These are phyloP conservation scores for Oceanites oceanicus DNA, from an alignment of 2,113 vertebrate genomes.

Conservation along the genomic window DNA sequence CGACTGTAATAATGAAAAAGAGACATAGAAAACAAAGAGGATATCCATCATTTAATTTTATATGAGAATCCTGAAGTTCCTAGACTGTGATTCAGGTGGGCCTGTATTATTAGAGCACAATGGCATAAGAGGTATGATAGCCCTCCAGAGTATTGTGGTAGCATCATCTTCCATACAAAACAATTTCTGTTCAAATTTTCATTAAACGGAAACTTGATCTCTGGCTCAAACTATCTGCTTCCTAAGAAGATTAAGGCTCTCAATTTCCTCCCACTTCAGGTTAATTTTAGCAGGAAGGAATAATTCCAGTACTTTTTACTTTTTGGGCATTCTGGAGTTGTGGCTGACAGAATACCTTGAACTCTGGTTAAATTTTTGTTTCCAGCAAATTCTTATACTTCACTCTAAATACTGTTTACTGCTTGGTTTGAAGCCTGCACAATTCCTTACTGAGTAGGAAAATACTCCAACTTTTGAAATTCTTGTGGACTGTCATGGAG, in stretches of 20 bases:
- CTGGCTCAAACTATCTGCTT: not conserved
- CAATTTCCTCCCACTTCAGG: not conserved
- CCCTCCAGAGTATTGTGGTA: not conserved
- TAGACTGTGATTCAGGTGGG: not conserved
- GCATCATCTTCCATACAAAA: not conserved
- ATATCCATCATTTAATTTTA: not conserved
- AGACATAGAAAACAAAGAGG: not conserved
- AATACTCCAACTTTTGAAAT: not conserved
- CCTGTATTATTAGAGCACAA: not conserved
- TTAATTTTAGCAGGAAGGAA: not conserved
- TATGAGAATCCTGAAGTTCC: not conserved
- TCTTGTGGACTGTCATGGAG: not conserved
- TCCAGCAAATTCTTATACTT: not conserved
- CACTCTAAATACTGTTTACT: not conserved
- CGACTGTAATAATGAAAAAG: not conserved
- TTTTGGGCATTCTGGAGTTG: not conserved
- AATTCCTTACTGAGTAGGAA: not conserved
- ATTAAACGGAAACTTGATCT: not conserved
- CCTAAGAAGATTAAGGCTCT: not conserved
- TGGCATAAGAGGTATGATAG: not conserved
- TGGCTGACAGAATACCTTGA: not conserved
- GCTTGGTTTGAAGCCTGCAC: not conserved
- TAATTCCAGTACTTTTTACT: not conserved
- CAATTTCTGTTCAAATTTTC: conserved; percentile 10
- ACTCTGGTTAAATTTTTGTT: not conserved